phyloP scores from a whole-genome alignment of 2,888 invertebrate species.

The Zaprionus bogoriensis region DNA sequence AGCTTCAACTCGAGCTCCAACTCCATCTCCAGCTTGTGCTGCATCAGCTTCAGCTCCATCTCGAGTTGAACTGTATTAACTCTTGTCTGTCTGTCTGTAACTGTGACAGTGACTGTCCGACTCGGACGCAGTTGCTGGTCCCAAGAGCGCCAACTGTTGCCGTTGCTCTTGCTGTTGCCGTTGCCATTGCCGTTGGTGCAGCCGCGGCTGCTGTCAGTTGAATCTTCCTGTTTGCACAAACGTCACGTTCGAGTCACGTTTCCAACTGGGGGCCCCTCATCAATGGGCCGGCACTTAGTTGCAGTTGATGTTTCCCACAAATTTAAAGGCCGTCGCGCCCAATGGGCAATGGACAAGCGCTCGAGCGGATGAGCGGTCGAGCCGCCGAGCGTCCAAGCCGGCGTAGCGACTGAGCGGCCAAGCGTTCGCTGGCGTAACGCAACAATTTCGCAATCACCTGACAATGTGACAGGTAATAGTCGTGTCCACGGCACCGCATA shows the following conservation, averaged over 20 bases:
- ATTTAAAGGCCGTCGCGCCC: conserved; percentile 63
- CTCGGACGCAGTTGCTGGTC: conserved; percentile 26
- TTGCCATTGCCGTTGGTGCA: background rate
- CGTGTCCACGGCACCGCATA: conserved; percentile 63
- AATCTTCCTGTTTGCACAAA: conserved; percentile 78
- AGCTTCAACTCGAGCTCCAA: conserved; percentile 8
- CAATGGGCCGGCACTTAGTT: conserved; percentile 64
- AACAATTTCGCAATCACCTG: conserved; percentile 81
- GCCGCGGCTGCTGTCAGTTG: conserved; percentile 70
- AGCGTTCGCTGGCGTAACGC: conserved; percentile 66
- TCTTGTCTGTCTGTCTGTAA: conserved; percentile 58
- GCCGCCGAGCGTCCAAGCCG: background rate
- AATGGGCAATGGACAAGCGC: conserved; percentile 22
- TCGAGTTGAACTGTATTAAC: conserved; percentile 73
- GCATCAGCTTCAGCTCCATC: conserved; percentile 35
- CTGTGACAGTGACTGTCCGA: conserved; percentile 43
- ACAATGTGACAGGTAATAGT: conserved; percentile 80
- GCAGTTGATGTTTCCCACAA: conserved; percentile 75
- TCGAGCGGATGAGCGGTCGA: background rate
- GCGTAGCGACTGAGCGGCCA: background rate
- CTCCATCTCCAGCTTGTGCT: conserved; percentile 6
- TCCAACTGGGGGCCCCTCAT: conserved; percentile 65
- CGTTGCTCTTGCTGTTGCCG: conserved; percentile 16
- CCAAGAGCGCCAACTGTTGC: conserved; percentile 70
- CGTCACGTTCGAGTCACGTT: conserved; percentile 78